Evolutionary conservation across 2,888 invertebrate species (phyloP), one percentile per base, ranked within the genome.

Genomic region (Syrista parreyssii): DNA sequence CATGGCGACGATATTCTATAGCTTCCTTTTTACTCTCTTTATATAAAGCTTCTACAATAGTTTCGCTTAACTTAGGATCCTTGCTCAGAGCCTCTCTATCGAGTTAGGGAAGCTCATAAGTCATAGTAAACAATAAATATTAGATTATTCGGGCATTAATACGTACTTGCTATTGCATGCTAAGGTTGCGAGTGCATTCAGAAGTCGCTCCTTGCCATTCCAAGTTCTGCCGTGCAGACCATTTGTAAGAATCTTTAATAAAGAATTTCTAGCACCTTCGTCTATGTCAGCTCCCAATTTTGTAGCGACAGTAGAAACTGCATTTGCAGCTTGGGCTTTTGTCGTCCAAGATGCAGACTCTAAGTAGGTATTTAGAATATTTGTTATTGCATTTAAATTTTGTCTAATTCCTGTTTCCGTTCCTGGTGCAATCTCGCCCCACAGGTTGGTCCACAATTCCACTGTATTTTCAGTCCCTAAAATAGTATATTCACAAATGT

Each of bases 351-450:
- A 96, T 76, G 96, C 94, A n/a, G 97, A 97, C 82, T 95, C 94
- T 12, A 98, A 92, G 0, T 96, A 95, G 3, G 92, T 92, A 83
- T 96, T 95, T 12, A 97, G 92, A 83, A 95, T 94, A 68, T 93
- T 92, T 74, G 96, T 94, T 77, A 98, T 96, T 75, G 94, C 94
- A 74, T 94, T 92, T 79, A 97, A 91, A 90, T 98, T 96, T 81
- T 95, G 94, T 35, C 95, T 93, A 82, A 98, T 95, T 69, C 97
- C 97, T 74, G 94, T 94, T 92, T 97, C 98, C 0, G 95, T 94
- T n/a, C 96, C 96, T n/a, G 97, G 97, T 81, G 97, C 96, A 55
- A 96, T 95, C 88, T 98, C 98, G 73, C 94, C 94, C 98, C 98
- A 98, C 69, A 98, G 93, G 89, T 98, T 98, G 81, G 96, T 96